Evolutionary conservation across 2,888 invertebrate genomes (phyloP), one percentile per base, ranked within the genome.

Genomic region (Lypha dubia): DNA sequence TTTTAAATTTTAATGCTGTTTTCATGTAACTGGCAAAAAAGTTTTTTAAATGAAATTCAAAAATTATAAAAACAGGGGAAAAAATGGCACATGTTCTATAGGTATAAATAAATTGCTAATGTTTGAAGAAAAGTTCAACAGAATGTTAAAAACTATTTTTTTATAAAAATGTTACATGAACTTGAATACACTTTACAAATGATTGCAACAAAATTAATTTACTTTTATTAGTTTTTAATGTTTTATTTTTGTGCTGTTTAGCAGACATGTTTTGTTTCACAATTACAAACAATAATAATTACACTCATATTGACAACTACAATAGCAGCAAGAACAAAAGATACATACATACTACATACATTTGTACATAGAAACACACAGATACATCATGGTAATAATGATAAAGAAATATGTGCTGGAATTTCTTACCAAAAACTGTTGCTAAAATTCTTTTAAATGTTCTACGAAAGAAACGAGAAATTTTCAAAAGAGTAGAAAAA

Each of bases 201-300:
- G 6, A 7, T 28, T 17, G n/a, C 17, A 28, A 13, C 17, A 32
- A 46, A 58, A 60, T 0, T 6, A 35, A 73, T 35, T 53, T 22
- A 20, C 4, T 17, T 6, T 46, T 35, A 60, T 49, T 60, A 2
- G 8, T 17, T 71, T 32, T 8, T 28, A 58, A 28, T 44, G 20
- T 22, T 28, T 58, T 67, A 67, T 67, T 35, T 58, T 35, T 49
- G 17, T 9, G 38, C 38, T 68, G 3, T 68, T 5, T 58, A n/a
- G 20, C 60, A 56, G 65, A 13, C 24, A 60, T 79, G 82, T 73
- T 71, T 67, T 83, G 77, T 79, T 68, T 17, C 49, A 20, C 38
- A 74, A 58, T 56, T 68, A 22, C 24, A 63, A 76, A 32, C 79
- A 22, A 75, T 62, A 22, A 75, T 62, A 79, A 84, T 84, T 79